Evolutionary conservation across 2,888 invertebrate species (phyloP), one percentile per base, ranked within the genome.

Genomic region (Dynastes tityus): DNA sequence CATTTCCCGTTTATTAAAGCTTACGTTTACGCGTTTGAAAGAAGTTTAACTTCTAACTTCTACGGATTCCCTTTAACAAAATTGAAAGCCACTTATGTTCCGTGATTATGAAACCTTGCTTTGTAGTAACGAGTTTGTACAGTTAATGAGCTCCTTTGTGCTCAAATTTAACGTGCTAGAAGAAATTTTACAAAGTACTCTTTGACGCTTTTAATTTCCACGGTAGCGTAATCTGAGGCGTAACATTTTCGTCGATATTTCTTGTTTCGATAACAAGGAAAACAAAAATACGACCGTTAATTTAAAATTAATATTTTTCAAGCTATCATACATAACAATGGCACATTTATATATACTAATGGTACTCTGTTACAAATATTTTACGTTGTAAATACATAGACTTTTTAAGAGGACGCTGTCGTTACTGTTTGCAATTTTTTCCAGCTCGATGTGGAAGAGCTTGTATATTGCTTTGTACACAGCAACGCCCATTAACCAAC

Each of bases 71-170:
- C 29, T 61, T 58, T 29, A 63, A 63, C 13, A 61, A 61, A 37
- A 63, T 63, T 32, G 63, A 32, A n/a, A 63, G 63, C 29, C 32
- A 63, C 63, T 63, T 32, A 63, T 27, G 32, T 13, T 4, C 3
- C 2, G 63, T 63, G 63, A 63, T 63, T 63, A 32, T 29, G 27
- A 63, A 63, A 63, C 29, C 3, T 4, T 32, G 29, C 29, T 63
- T 13, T 63, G 63, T 63, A 63, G 63, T 27, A 22, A 5, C 16
- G 29, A 29, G 29, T 63, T 63, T 63, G 32, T 13, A n/a, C 63
- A 63, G 63, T 32, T 63, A 63, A 63, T 63, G 63, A 63, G 63
- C 29, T 63, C 29, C 63, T 63, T 63, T 63, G 63, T 63, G 63
- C 63, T 63, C 29, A 13, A 32, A 32, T 63, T 63, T 63, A 29